phyloP scores from a whole-genome alignment of 2,113 vertebrate species.

The Aspidoscelis tigris region DNA sequence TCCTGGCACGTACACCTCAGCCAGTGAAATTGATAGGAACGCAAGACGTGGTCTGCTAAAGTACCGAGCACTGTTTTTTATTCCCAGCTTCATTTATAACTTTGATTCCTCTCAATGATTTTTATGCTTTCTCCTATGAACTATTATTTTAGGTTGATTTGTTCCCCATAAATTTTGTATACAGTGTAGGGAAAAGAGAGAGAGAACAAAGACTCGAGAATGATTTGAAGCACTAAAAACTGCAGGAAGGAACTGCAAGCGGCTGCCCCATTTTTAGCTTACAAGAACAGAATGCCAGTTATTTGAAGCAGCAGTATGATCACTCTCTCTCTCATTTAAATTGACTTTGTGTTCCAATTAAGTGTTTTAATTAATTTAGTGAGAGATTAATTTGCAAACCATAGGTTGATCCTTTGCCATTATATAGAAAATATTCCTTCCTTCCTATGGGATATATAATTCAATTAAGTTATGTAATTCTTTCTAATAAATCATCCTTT shows the following conservation, averaged over 20 bases:
- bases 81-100: constrained; percentile 6
- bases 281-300: constrained; percentile 41
- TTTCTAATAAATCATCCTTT: constrained; percentile 72
- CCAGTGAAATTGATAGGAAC: not conserved
- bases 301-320: constrained; percentile 53
- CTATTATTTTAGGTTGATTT: constrained; percentile 22
- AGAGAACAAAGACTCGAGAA: constrained; percentile 9
- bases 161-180: constrained; percentile 35
- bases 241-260: constrained; percentile 17
- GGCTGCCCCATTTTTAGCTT: constrained; percentile 38
- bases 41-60: not conserved
- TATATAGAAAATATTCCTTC: constrained; percentile 52
- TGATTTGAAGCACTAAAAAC: constrained; percentile 6
- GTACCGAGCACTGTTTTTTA: constrained; percentile 5
- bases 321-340: constrained; percentile 35
- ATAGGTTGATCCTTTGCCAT: constrained; percentile 71
- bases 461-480: constrained; percentile 76
- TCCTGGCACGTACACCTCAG: not conserved
- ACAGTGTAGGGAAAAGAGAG: constrained; percentile 27
- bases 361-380: constrained; percentile 62
- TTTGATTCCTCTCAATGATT: constrained; percentile 14
- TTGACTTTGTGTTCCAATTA: constrained; percentile 53
- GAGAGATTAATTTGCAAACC: constrained; percentile 61
- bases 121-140: constrained; percentile 28
- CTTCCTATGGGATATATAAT: constrained; percentile 72